Evolutionary conservation across 2,113 vertebrate genomes (phyloP).

Genomic region (Malaclemys terrapin): DNA sequence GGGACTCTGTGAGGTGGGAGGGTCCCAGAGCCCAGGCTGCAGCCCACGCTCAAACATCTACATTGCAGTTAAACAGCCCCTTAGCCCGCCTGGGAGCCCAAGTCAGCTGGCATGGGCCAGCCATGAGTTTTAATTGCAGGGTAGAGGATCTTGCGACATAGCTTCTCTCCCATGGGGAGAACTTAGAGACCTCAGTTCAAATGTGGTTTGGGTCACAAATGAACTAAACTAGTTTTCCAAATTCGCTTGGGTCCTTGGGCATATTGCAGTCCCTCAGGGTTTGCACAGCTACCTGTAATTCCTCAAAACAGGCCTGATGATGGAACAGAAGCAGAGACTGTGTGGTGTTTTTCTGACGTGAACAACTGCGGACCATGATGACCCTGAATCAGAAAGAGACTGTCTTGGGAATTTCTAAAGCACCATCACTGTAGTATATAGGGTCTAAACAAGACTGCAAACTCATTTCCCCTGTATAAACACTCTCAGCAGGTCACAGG

Average conservation of each 20-base stretch:
- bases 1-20: background rate
- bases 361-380: rapidly evolving
- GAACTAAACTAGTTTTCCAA: background rate
- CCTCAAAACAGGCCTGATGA: background rate
- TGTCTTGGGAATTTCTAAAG: background rate
- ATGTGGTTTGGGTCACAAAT: background rate
- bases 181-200: background rate
- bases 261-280: background rate
- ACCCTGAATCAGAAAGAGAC: background rate
- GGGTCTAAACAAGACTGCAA: background rate
- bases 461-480: background rate
- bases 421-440: rapidly evolving
- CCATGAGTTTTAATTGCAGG: background rate
- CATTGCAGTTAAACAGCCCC: too few species aligned
- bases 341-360: background rate
- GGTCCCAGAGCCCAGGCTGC: too few species aligned
- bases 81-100: background rate
- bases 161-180: too few species aligned
- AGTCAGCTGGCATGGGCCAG: background rate
- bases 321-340: background rate
- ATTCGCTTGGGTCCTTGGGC: background rate
- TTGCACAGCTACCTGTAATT: background rate
- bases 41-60: too few species aligned
- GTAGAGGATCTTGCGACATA: background rate
- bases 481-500: rapidly evolving